Conservation (phyloP, 2,797 vertebrate genomes). For the Darevskia nairensis region DNA sequence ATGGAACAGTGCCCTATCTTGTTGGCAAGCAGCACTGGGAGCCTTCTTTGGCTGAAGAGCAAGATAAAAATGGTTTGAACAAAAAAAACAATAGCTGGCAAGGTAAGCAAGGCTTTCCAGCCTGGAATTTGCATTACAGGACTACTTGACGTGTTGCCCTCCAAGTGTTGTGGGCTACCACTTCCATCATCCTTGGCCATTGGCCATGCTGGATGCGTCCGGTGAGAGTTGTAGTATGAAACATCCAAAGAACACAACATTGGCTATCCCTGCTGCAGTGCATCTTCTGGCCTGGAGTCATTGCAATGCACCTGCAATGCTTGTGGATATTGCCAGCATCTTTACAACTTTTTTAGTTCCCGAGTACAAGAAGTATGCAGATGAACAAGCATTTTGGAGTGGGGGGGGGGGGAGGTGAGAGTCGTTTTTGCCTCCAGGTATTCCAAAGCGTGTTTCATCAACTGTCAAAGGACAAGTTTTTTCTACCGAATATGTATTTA, state of each 20-base stretch:
- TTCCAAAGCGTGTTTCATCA: constrained; percentile 36
- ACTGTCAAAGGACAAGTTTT: constrained; percentile 36
- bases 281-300: background rate
- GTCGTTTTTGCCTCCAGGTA: constrained; percentile 9
- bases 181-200: no score
- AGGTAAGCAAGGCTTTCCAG: no score
- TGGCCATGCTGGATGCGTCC: background rate
- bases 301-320: background rate
- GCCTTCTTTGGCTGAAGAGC: no score
- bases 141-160: no score
- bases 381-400: background rate
- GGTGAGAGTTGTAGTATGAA: background rate
- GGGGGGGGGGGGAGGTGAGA: background rate
- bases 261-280: no score
- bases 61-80: no score
- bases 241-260: no score
- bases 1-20: no score
- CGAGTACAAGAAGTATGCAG: constrained; percentile 8
- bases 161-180: no score
- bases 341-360: background rate
- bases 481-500: constrained; percentile 33
- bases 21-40: no score
- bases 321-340: background rate
- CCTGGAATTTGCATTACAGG: no score
- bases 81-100: no score